phyloP scores from a whole-genome alignment of 1,140 invertebrate species.

The Chymomyza costata region DNA sequence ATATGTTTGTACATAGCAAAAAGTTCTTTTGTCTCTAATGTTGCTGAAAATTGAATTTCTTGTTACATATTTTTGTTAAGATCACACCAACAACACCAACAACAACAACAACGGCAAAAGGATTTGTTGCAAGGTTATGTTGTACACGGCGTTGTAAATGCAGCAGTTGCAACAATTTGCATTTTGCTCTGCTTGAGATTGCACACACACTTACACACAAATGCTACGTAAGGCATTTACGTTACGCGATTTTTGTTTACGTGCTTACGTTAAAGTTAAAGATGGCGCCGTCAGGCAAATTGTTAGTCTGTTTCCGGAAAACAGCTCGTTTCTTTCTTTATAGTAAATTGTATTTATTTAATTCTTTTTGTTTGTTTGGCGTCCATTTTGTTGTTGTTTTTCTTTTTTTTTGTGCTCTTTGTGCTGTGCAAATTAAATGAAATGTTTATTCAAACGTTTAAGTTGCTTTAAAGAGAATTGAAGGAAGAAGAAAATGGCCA shows the following conservation, averaged over 20 bases:
- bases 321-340: conserved; percentile 25
- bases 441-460: conserved; percentile 72
- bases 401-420: no score
- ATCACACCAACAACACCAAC: conserved; percentile 13
- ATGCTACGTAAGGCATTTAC: conserved; percentile 12
- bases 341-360: conserved; percentile 45
- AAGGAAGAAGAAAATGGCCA: conserved; percentile 5
- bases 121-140: conserved; percentile 7
- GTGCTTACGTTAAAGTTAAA: conserved; percentile 50
- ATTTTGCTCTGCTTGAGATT: conserved; percentile 10
- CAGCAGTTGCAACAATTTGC: not conserved
- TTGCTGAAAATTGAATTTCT: conserved; percentile 73
- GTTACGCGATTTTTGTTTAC: conserved; percentile 35
- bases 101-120: conserved; percentile 1
- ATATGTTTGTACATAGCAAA: no score
- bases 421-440: conserved; percentile 62
- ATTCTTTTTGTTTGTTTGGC: conserved; percentile 25
- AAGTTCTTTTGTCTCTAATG: conserved; percentile 66
- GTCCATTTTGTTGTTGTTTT: conserved; percentile 43
- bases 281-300: no score
- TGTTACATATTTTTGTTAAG: conserved; percentile 42
- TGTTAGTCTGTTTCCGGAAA: conserved; percentile 11
- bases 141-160: conserved; percentile 30
- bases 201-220: conserved; percentile 9
- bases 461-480: conserved; percentile 52